A percentile compares a stretch with the other conserved stretches of the same genome.
phyloP scores from a whole-genome alignment of 2,797 vertebrate genomes.

The Pelochelys cantorii region DNA sequence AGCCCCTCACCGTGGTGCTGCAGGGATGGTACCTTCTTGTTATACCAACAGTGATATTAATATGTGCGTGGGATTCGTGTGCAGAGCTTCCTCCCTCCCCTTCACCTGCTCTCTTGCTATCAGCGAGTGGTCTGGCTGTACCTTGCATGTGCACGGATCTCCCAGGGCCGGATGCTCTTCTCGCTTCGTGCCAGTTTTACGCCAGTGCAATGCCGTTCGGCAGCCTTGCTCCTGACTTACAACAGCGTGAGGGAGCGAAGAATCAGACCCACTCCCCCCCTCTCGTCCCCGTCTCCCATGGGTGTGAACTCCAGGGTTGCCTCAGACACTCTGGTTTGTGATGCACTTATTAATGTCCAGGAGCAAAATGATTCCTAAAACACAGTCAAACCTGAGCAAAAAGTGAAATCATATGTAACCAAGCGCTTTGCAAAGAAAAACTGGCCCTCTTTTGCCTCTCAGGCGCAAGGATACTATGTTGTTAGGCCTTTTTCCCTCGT shows the following conservation, averaged over 20 bases:
- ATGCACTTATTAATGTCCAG: not conserved
- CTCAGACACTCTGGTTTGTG: not conserved
- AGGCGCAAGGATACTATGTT: not conserved
- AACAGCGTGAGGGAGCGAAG: not conserved
- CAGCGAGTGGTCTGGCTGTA: not conserved
- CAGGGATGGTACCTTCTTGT: not conserved
- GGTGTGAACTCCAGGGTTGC: not conserved
- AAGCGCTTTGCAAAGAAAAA: not conserved
- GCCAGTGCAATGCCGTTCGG: not conserved
- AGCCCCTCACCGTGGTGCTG: not conserved
- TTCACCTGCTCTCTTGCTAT: not conserved
- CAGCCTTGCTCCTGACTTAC: not conserved
- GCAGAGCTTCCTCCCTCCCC: not conserved
- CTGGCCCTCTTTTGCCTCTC: not conserved
- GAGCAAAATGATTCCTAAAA: not conserved
- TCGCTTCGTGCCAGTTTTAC: not conserved
- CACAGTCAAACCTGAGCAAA: not conserved
- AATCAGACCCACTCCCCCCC: not conserved
- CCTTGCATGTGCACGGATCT: not conserved
- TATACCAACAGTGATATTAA: not conserved
- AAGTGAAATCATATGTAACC: not conserved
- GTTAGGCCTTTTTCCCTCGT: not conserved
- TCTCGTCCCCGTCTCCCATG: not conserved
- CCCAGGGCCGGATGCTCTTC: not conserved
- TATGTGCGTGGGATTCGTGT: accelerated